phyloP scores from a whole-genome alignment of 2,797 vertebrate species.

The Squalus acanthias region DNA sequence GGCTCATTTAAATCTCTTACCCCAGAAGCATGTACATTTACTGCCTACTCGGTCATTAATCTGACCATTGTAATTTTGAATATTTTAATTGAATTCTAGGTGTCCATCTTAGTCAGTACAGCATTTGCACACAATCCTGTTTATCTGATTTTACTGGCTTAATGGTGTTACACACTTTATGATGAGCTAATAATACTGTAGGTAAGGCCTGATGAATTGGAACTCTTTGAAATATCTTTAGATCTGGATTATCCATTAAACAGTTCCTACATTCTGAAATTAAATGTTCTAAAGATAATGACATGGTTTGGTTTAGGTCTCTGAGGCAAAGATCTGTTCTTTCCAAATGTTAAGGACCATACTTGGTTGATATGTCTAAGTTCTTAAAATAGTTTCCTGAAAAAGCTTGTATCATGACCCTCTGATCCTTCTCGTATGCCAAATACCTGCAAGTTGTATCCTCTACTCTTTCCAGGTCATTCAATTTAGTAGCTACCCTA shows the following conservation, averaged over 20 bases:
- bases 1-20: too few relatives aligned
- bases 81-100: not conserved
- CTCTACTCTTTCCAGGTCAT: conserved; percentile 14
- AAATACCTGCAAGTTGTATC: not conserved
- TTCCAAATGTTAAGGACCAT: not conserved
- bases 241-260: not conserved
- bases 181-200: not conserved
- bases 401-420: not conserved
- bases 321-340: not conserved
- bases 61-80: not conserved
- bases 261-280: not conserved
- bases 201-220: not conserved
- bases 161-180: not conserved
- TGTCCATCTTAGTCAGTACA: not conserved
- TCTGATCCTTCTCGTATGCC: not conserved
- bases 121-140: not conserved
- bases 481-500: conserved; percentile 14
- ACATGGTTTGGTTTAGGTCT: not conserved
- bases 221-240: not conserved
- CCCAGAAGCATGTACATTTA: not conserved
- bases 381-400: conserved; percentile 18
- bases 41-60: not conserved
- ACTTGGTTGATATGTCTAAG: not conserved
- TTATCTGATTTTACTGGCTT: not conserved
- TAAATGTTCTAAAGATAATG: not conserved